Evolutionary conservation across 2,113 vertebrate species (phyloP), one percentile per base, ranked within the genome.

Genomic region (Patagioenas fasciata): DNA sequence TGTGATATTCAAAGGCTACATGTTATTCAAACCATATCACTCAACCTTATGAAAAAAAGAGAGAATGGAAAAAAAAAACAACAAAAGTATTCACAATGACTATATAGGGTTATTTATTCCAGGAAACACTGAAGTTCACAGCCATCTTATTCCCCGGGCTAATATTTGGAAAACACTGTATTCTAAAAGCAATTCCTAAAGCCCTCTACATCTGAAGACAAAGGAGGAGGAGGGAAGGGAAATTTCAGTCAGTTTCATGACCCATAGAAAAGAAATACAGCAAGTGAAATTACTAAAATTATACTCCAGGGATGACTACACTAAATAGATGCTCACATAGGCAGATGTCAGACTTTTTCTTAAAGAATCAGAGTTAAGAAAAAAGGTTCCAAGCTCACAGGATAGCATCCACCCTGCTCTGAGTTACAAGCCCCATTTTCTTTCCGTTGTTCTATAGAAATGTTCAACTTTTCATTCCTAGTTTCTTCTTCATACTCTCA

Each of bases 121-220:
- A 91, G 75, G 74, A 97, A 97, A 97, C 78, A 85, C 0, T 5
- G 80, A 79, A 88, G 91, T 91, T 93, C 80, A 85, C 56, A 88
- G 87, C 32, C 66, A 75, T 96, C 64, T 94, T 95, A 94, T 92
- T 97, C 95, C 92, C 94, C 97, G 84, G 96, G 80, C 88, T 96
- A 97, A 93, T 96, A 96, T 97, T 98, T 98, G 86, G 64, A 96
- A 97, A 96, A 94, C 56, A 94, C 36, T 94, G 58, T 81, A 89
- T 93, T 97, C 78, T 88, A 94, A 65, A 96, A 92, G 84, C 81
- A 96, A 94, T 95, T 96, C 90, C 66, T 93, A 96, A 88, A 93
- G 79, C 70, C 51, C 56, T 92, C 58, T 82, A 89, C 28, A 38
- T 93, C 51, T 58, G 89, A 94, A 93, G 91, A 92, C 25, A 84